Percentiles rank a stretch among this genome's conserved stretches.
phyloP scores from a whole-genome alignment of 2,113 vertebrate genomes.

The Apodemus speciosus region DNA sequence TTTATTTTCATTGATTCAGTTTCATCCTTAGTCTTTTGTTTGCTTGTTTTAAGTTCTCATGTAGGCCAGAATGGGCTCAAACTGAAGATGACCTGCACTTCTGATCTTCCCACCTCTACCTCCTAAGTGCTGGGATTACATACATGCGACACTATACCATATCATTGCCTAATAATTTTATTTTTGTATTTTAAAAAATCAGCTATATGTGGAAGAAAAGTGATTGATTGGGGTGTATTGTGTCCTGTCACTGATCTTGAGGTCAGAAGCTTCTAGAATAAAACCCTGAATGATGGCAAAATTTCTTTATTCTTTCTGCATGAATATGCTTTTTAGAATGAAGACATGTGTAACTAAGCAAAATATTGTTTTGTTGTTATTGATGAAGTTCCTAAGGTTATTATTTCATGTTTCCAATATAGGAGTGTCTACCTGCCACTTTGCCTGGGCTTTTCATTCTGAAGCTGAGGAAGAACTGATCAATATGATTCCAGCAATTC shows the following conservation, averaged over 20 bases:
- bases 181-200: not conserved
- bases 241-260: slow-evolving; percentile 10
- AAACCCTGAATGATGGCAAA: slow-evolving; percentile 30
- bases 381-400: slow-evolving; percentile 36
- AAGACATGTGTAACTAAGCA: not conserved
- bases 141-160: not conserved
- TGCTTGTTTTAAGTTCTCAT: not conserved
- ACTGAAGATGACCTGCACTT: not conserved
- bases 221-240: not conserved
- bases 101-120: not conserved
- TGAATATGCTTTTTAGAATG: slow-evolving; percentile 35
- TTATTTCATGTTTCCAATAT: slow-evolving; percentile 58
- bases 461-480: slow-evolving; percentile 98
- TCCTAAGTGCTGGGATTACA: not conserved
- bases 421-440: slow-evolving; percentile 98
- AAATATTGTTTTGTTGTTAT: slow-evolving; percentile 5
- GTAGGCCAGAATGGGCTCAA: not conserved
- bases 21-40: not conserved
- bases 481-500: slow-evolving; percentile 98
- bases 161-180: not conserved
- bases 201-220: not conserved
- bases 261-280: slow-evolving; percentile 37
- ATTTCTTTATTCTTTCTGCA: not conserved
- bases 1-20: not conserved
- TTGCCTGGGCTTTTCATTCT: slow-evolving; percentile 99